Evolutionary conservation across 2,888 invertebrate species (phyloP).

Genomic region (Oscheius sp.): DNA sequence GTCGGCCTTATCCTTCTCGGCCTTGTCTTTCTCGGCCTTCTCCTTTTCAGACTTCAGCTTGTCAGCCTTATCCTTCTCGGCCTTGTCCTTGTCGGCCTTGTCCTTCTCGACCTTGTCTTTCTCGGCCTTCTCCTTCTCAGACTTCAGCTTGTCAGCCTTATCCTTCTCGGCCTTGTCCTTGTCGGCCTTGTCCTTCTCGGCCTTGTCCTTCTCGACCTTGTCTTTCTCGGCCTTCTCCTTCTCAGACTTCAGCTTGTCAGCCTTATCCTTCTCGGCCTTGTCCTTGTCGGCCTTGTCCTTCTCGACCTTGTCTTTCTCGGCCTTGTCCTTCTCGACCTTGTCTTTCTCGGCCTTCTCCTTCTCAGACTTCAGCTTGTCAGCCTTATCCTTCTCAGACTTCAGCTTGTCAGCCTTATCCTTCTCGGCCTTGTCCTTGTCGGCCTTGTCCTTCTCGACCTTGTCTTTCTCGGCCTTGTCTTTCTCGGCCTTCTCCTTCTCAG

Average conservation of each 20-base stretch:
- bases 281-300: conserved; percentile 13
- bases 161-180: conserved; percentile 8
- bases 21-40: conserved; percentile 17
- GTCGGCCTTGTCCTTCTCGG: conserved; percentile 1
- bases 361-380: neutral
- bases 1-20: conserved; percentile 12
- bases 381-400: conserved; percentile 4
- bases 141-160: neutral
- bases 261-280: conserved; percentile 6
- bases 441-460: conserved; percentile 5
- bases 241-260: neutral
- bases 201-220: conserved; percentile 6
- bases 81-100: conserved; percentile 8
- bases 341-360: conserved; percentile 20
- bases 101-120: conserved; percentile 12
- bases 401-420: conserved; percentile 8
- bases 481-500: neutral
- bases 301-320: conserved; percentile 12
- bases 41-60: conserved; percentile 6
- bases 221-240: conserved; percentile 21
- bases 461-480: conserved; percentile 20
- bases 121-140: conserved; percentile 4
- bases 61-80: neutral
- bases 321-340: conserved; percentile 1
- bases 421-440: conserved; percentile 3